These are phyloP conservation scores for Antheraea pernyi DNA, from an alignment of 1,140 invertebrate species.

Conservation along the genomic window DNA sequence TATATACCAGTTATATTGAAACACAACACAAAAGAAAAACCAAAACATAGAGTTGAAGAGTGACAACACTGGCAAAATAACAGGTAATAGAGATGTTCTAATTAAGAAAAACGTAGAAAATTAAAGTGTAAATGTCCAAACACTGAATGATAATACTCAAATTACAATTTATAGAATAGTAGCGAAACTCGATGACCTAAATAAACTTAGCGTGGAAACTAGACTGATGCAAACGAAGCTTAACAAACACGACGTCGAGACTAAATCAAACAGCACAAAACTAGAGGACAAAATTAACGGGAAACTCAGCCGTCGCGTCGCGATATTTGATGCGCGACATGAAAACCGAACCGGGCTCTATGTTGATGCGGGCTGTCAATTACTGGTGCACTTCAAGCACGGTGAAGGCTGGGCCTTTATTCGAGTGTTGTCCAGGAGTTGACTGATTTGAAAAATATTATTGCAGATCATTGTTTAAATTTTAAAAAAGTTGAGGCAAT, in stretches of 20 bases:
- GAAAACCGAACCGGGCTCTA: neutral
- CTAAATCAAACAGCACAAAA: slow-evolving; percentile 4
- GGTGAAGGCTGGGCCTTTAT: neutral
- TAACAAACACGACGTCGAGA: slow-evolving; percentile 5
- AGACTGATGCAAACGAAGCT: neutral
- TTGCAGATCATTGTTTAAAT: neutral
- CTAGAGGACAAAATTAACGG: slow-evolving; percentile 10
- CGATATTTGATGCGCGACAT: slow-evolving; percentile 4
- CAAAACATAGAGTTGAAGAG: no score
- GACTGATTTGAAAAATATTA: neutral
- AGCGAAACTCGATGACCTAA: neutral
- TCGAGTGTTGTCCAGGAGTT: neutral
- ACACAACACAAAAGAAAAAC: no score
- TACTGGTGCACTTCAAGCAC: neutral
- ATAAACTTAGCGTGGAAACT: neutral
- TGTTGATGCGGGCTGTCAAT: slow-evolving; percentile 1
- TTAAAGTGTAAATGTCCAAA: neutral
- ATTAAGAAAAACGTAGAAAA: no score
- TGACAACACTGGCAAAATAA: no score
- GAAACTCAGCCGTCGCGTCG: neutral
- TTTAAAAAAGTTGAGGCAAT: no score
- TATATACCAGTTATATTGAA: no score
- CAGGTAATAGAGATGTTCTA: no score
- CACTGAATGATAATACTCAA: neutral
- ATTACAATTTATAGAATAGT: neutral